Conservation (phyloP, 2,797 vertebrate genomes). For the Poecilia gillii region DNA sequence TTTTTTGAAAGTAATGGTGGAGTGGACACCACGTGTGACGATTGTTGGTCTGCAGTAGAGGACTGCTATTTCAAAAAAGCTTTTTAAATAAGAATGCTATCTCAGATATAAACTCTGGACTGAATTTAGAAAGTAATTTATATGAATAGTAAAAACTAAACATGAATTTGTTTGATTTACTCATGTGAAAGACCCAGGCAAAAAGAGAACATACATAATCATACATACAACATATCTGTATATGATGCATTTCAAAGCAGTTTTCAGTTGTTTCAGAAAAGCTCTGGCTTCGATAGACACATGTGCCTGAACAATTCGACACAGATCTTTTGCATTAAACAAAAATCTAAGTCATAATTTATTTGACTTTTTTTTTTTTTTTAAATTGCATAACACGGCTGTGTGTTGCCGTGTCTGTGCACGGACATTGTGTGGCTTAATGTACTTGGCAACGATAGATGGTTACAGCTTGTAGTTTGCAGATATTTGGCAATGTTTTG, state of each 20-base stretch:
- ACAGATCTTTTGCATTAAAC: constrained; percentile 3
- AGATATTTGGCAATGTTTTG: not conserved
- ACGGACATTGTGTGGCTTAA: not conserved
- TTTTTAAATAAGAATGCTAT: not conserved
- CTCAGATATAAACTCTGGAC: too few relatives aligned
- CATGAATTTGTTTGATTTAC: not conserved
- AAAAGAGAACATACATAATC: not conserved
- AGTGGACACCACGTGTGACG: not conserved
- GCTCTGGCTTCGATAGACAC: not conserved
- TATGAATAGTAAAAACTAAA: not conserved
- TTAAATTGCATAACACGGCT: not conserved
- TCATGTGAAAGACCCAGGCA: not conserved
- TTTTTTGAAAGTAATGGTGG: not conserved
- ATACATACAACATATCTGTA: not conserved
- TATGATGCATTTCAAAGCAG: not conserved
- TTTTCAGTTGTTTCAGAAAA: not conserved
- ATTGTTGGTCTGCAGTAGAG: not conserved
- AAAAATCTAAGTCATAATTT: not conserved
- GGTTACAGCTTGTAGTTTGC: not conserved
- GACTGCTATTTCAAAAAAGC: not conserved
- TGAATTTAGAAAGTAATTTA: not conserved
- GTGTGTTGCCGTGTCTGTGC: not conserved
- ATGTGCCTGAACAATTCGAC: not conserved
- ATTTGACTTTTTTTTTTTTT: not conserved
- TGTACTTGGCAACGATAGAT: not conserved